Percentiles rank a stretch among this genome's conserved stretches.
Conservation (phyloP, 1,140 invertebrate genomes). For the Musca vetustissima region DNA sequence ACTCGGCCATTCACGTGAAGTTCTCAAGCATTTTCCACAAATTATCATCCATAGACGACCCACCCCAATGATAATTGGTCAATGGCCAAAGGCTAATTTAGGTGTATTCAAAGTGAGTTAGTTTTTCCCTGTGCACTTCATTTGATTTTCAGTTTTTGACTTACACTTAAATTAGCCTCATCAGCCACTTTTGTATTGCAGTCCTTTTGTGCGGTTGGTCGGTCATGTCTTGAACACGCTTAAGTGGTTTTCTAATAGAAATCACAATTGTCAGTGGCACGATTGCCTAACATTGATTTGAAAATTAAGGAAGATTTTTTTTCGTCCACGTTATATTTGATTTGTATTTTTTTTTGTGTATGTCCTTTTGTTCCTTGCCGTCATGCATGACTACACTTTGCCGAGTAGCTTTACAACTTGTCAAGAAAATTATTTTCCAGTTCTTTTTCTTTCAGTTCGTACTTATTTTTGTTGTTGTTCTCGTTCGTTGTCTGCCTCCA, state of each 20-base stretch:
- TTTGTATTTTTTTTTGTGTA: background rate
- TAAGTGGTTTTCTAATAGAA: slow-evolving; percentile 16
- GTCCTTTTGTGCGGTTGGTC: background rate
- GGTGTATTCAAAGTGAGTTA: background rate
- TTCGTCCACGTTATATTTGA: background rate
- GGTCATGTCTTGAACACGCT: slow-evolving; percentile 7
- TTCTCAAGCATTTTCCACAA: no score
- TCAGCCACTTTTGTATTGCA: background rate
- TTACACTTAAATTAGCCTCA: slow-evolving; percentile 14
- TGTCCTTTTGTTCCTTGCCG: background rate
- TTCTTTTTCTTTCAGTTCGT: background rate
- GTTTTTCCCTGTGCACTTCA: background rate
- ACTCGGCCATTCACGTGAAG: no score
- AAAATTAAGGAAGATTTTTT: background rate
- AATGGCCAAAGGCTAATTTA: slow-evolving; percentile 9
- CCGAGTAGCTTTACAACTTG: background rate
- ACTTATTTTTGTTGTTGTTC: background rate
- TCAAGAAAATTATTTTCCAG: background rate
- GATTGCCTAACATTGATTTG: slow-evolving; percentile 2
- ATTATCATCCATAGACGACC: no score
- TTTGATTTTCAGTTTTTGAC: slow-evolving; percentile 5
- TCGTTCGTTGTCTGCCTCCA: background rate
- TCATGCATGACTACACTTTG: background rate
- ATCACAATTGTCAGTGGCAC: background rate
- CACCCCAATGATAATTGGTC: no score